These are phyloP conservation scores for Menidia beryllina DNA, from an alignment of 2,113 vertebrate species.

Conservation along the genomic window DNA sequence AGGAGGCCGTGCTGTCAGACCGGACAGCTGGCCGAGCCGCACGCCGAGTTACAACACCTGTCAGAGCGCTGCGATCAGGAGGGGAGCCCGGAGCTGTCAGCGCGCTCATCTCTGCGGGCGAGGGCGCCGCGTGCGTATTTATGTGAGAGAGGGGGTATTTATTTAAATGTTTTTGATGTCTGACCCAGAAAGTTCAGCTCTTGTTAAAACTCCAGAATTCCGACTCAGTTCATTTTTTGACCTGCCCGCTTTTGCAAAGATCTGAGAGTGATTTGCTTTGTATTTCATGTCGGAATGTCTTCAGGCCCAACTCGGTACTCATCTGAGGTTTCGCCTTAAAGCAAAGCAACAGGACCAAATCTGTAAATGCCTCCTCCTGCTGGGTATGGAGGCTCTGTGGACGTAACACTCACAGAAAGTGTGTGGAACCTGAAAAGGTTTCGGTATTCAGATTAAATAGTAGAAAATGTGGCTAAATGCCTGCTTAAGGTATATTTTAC, in stretches of 20 bases:
- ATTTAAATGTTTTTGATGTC: constrained; percentile 16
- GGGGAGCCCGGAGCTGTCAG: constrained; percentile 37
- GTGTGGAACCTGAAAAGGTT: no score
- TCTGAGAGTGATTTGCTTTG: constrained; percentile 28
- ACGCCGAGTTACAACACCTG: constrained; percentile 54
- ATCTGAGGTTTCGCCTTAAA: constrained; percentile 13
- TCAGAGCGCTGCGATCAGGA: constrained; percentile 38
- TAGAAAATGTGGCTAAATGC: no score
- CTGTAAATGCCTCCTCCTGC: constrained; percentile 14
- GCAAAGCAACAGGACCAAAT: constrained; percentile 22
- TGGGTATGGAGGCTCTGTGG: not conserved
- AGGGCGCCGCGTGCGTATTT: constrained; percentile 11
- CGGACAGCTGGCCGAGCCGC: constrained; percentile 48
- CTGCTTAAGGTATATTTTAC: no score
- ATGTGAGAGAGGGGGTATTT: constrained; percentile 36
- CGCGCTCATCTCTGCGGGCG: constrained; percentile 31
- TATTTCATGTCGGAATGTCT: constrained; percentile 20
- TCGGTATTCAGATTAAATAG: no score
- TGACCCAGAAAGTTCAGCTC: constrained; percentile 60
- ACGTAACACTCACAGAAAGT: not conserved
- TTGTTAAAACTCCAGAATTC: constrained; percentile 48
- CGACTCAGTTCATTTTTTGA: constrained; percentile 34
- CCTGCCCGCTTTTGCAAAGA: constrained; percentile 42
- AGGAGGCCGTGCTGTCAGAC: constrained; percentile 54
- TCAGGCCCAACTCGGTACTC: constrained; percentile 6